Base-by-base conservation (phyloP, 64 coral and sea anemone genomes). In the Pocillopora verrucosa region DNA sequence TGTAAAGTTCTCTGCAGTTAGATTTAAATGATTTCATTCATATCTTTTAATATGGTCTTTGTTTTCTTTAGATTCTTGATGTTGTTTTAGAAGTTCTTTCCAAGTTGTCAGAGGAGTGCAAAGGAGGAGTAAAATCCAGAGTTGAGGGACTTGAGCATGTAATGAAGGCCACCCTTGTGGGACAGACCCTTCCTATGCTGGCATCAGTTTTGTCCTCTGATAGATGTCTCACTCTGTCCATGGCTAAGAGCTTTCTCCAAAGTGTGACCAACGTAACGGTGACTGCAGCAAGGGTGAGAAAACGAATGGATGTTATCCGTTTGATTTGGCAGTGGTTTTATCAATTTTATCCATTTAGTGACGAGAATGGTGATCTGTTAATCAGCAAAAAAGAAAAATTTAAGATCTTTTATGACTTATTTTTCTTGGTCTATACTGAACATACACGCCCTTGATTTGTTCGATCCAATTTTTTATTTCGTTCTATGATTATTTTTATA, bases 151-250 rank as follows among this genome's bases (percentile, higher is more conserved):
- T 97, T 12, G 95, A 97, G 57, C 67, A 87, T 90, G 84, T 86
- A 7, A 80, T 97, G 72, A 91, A 76, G 13, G 83, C 88, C 0
- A 61, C 95, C 1, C 85, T 92, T 36, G 60, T 97, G 73, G 91
- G 91, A 30, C 95, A 97, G 60, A 74, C 87, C 37, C 58, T 97
- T 34, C 88, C 90, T 24, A 62, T 93, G 17, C 64, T 97, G 65
- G 67, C 93, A 58, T 90, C 95, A 12, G 76, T 94, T n/a, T 30
- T 94, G 76, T 84, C 92, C 15, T 85, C 86, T 91, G 41, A 93
- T 11, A 88, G 90, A 72, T 93, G 78, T 51, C 83, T 88, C 59
- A 72, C 58, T 70, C 77, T 91, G 16, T 77, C 95, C 36, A 30
- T 88, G 13, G 92, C 95, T 60, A 97, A 79, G 69, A 37, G 34